A percentile compares a stretch with the other conserved stretches of the same genome.
These are phyloP conservation scores for Pollimyrus isidori DNA, from an alignment of 2,113 vertebrate species.

Conservation along the genomic window DNA sequence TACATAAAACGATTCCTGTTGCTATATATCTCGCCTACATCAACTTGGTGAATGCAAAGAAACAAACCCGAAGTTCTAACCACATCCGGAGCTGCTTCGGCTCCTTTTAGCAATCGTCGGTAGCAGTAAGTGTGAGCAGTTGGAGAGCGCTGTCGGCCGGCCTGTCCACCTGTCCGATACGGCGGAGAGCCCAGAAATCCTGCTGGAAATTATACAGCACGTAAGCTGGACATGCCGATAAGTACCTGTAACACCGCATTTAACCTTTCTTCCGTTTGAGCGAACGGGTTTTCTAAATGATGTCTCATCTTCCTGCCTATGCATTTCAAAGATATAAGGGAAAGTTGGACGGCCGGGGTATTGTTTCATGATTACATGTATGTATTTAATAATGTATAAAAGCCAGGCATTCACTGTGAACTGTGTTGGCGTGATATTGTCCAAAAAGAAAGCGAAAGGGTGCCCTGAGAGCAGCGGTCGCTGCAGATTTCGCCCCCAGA, in stretches of 20 bases:
- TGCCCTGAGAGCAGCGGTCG: background rate
- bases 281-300: background rate
- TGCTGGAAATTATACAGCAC: background rate
- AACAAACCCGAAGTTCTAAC: background rate
- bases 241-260: background rate
- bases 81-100: slow-evolving; percentile 1
- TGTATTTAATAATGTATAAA: background rate
- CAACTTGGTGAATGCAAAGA: background rate
- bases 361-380: background rate
- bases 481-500: background rate
- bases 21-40: background rate
- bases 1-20: background rate
- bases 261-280: background rate
- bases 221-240: background rate
- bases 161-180: background rate
- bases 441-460: background rate
- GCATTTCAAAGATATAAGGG: background rate
- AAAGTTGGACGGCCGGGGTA: background rate
- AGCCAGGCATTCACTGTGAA: background rate
- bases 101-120: background rate
- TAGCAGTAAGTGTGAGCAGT: background rate
- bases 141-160: background rate
- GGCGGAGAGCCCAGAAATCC: background rate
- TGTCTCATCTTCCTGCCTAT: background rate
- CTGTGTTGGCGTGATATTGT: background rate